Conservation (phyloP, 1,140 invertebrate genomes). For the Samia ricini region DNA sequence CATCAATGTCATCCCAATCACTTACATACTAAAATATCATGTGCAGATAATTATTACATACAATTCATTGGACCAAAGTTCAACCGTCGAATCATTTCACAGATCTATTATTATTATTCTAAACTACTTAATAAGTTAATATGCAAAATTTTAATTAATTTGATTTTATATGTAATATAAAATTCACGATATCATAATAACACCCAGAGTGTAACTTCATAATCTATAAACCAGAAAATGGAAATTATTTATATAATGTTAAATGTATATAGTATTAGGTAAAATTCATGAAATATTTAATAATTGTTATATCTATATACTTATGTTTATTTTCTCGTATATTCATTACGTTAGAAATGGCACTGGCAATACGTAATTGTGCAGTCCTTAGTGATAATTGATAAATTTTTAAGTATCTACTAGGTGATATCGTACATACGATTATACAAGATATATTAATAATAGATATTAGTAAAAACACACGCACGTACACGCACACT, state of each 20-base stretch:
- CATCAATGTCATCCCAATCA: constrained; percentile 23
- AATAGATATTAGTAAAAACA: constrained; percentile 37
- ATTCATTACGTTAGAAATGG: constrained; percentile 50
- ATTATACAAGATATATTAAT: constrained; percentile 40
- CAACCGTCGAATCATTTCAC: constrained; percentile 64
- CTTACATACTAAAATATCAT: constrained; percentile 52
- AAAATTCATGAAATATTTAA: constrained; percentile 28
- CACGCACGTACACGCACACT: constrained; percentile 42
- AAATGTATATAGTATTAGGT: constrained; percentile 36
- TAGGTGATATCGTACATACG: constrained; percentile 36
- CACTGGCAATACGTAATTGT: constrained; percentile 62
- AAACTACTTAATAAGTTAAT: constrained; percentile 24
- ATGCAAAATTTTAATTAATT: constrained; percentile 6
- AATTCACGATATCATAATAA: constrained; percentile 14
- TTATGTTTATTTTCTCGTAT: constrained; percentile 15
- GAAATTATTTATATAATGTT: constrained; percentile 10
- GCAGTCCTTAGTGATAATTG: constrained; percentile 53
- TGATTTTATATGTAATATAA: constrained; percentile 21
- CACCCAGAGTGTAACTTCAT: constrained; percentile 23
- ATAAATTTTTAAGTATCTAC: constrained; percentile 40
- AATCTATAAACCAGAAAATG: background rate
- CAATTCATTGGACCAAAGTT: constrained; percentile 75
- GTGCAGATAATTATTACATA: constrained; percentile 67
- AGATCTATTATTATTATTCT: constrained; percentile 26
- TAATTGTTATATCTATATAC: background rate